Evolutionary conservation across 1,140 invertebrate genomes (phyloP), one percentile per base, ranked within the genome.

Genomic region (Phortica variegata): DNA sequence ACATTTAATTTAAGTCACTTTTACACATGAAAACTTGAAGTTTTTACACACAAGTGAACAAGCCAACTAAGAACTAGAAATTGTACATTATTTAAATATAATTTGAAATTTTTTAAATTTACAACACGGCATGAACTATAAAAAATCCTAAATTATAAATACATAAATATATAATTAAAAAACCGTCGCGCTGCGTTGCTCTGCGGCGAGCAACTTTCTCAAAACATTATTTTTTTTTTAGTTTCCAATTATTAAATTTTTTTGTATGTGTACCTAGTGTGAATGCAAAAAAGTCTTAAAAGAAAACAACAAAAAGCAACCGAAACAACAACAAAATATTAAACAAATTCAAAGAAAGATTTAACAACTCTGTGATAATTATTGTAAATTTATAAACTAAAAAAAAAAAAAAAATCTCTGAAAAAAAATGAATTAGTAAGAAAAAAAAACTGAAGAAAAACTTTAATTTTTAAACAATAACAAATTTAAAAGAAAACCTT

Each of bases 301-400:
- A 36, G 29, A 52, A n/a, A n/a, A n/a, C n/a, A n/a, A 6, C 33
- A 31, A 38, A 36, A 39, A 8, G 17, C 39, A 50, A 15, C 4
- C 23, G 10, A 43, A 26, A 51, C 16, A 43, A 43, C 43, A 23
- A 18, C 40, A 26, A 43, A 43, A 38, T 38, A 13, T n/a, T 21
- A 41, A n/a, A 16, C 8, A 31, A 23, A 12, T 3, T 69, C 65
- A 69, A 69, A 70, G 61, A 69, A 69, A 69, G 65, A 69, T 71
- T 71, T 73, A 72, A 73, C 71, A 74, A 72, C 71, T 73, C 71
- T 74, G 71, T 74, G 71, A 74, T 74, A 74, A 74, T 74, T 74
- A 74, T 71, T 74, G 63, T 74, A 74, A 74, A 74, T 74, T 74
- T 74, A 74, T 73, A 71, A 73, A 61, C 51, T 70, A 63, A 63